These are phyloP conservation scores for Brachyrhaphis roseni DNA, from an alignment of 2,797 vertebrate genomes.

Conservation along the genomic window DNA sequence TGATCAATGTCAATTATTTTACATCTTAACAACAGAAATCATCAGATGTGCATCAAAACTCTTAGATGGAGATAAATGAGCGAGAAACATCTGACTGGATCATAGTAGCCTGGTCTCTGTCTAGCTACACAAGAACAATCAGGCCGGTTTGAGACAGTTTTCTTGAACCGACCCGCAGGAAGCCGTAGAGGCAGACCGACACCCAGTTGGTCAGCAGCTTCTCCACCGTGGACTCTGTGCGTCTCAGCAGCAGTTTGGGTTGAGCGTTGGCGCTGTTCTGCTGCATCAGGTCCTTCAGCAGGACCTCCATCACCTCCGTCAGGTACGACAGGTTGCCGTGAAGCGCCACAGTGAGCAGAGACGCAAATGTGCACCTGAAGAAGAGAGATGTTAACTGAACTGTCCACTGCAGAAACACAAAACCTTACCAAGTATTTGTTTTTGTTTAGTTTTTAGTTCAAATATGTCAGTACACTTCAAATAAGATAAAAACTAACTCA, in stretches of 20 bases:
- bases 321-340: conserved; percentile 91
- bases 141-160: too few species aligned
- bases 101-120: too few species aligned
- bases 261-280: conserved; percentile 86
- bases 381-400: not conserved
- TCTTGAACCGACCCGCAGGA: conserved; percentile 85
- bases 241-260: conserved; percentile 91
- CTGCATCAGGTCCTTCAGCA: conserved; percentile 90
- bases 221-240: conserved; percentile 93
- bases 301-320: conserved; percentile 89
- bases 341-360: conserved; percentile 90
- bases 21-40: not conserved
- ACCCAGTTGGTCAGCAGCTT: conserved; percentile 98
- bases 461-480: too few species aligned
- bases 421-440: too few species aligned
- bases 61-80: not conserved
- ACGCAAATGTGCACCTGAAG: conserved; percentile 89
- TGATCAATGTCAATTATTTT: not conserved
- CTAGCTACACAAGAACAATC: too few species aligned
- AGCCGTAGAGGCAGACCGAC: conserved; percentile 95
- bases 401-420: not conserved
- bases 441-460: too few species aligned
- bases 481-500: too few species aligned
- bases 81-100: not conserved
- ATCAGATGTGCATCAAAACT: not conserved